Evolutionary conservation across 2,113 vertebrate genomes (phyloP).

Genomic region (Trematomus loennbergii): DNA sequence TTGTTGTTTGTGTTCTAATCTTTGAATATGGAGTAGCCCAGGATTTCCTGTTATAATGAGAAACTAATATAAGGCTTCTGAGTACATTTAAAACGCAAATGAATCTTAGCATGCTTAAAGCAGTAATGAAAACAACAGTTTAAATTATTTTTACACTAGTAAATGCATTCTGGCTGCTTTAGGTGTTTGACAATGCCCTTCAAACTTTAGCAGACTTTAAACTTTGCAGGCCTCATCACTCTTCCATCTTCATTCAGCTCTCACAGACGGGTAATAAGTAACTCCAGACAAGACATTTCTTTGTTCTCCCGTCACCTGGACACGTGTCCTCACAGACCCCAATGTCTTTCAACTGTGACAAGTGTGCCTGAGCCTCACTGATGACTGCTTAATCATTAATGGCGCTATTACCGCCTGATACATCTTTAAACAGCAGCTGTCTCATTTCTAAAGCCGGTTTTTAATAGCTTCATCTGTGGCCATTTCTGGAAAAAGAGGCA

Average conservation of each 20-base stretch:
- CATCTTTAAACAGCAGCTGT: slow-evolving; percentile 50
- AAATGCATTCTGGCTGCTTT: background rate
- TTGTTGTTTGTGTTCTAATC: background rate
- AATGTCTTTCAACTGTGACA: slow-evolving; percentile 58
- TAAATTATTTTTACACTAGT: background rate
- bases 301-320: slow-evolving; percentile 39
- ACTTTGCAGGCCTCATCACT: slow-evolving; percentile 3
- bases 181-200: slow-evolving; percentile 1
- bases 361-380: slow-evolving; percentile 35
- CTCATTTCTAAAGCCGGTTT: slow-evolving; percentile 57
- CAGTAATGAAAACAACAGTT: too few species aligned
- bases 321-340: background rate
- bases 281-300: slow-evolving; percentile 19
- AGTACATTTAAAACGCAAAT: background rate
- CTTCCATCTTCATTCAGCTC: slow-evolving; percentile 24
- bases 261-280: background rate
- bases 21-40: background rate
- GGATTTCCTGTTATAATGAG: too few species aligned
- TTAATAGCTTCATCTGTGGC: slow-evolving; percentile 60
- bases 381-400: slow-evolving; percentile 75
- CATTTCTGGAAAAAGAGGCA: slow-evolving; percentile 47
- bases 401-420: slow-evolving; percentile 65
- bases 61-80: background rate
- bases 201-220: slow-evolving; percentile 20
- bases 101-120: background rate